phyloP scores from a whole-genome alignment of 1,140 invertebrate genomes.

The Nebria ingens region DNA sequence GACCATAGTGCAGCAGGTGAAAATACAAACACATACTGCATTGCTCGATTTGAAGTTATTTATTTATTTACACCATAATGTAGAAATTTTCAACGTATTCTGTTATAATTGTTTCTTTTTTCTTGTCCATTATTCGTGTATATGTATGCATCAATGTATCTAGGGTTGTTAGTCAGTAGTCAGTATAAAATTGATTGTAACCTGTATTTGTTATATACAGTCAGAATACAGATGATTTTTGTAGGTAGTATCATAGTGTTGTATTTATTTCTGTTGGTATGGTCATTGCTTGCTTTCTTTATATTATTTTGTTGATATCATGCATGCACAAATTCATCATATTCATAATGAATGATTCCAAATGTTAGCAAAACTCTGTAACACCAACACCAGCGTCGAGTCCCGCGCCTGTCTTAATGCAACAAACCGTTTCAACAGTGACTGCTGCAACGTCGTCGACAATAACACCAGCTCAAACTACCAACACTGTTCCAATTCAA shows the following conservation, averaged over 20 bases:
- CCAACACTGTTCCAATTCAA: not conserved
- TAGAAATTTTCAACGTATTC: no score
- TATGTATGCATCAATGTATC: no score
- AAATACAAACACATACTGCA: slow-evolving; percentile 19
- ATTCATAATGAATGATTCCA: slow-evolving; percentile 11
- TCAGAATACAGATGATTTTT: slow-evolving; percentile 17
- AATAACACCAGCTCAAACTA: slow-evolving; percentile 17
- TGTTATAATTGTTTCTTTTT: no score
- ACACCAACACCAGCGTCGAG: slow-evolving; percentile 11
- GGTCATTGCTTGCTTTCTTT: slow-evolving; percentile 2
- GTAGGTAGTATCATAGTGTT: slow-evolving; percentile 9
- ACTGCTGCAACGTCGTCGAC: slow-evolving; percentile 22
- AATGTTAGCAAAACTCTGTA: slow-evolving; percentile 15
- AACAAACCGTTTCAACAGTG: slow-evolving; percentile 17
- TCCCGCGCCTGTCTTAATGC: slow-evolving; percentile 14
- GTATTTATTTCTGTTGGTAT: slow-evolving; percentile 5
- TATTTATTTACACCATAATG: no score
- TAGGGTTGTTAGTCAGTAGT: no score
- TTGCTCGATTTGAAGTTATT: slow-evolving; percentile 17
- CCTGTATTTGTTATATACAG: no score
- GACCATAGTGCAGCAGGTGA: slow-evolving; percentile 35
- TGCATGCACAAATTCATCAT: no score
- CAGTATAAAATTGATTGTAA: no score
- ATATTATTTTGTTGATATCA: slow-evolving; percentile 10
- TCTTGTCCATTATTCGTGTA: no score